phyloP scores from a whole-genome alignment of 2,113 vertebrate genomes.

The Colaptes auratus region DNA sequence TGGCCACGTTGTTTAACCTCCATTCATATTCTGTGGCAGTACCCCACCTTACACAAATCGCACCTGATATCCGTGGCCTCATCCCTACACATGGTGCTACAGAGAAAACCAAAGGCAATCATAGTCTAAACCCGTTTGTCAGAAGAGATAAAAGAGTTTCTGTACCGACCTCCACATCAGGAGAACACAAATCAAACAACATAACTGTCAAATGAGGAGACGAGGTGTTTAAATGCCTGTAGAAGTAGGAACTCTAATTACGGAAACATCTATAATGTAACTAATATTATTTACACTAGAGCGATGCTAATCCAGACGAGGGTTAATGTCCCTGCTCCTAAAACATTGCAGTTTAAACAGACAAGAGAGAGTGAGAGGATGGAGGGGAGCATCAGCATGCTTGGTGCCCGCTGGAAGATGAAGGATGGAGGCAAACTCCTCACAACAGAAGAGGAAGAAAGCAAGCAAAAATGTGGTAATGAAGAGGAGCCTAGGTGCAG shows the following conservation, averaged over 20 bases:
- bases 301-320: conserved; percentile 46
- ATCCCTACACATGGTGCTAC: not conserved
- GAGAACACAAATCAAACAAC: conserved; percentile 69
- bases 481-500: conserved; percentile 12
- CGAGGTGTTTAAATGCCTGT: conserved; percentile 60
- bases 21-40: not conserved
- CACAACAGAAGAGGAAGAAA: not conserved
- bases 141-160: conserved; percentile 42
- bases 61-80: not conserved
- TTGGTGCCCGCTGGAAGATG: conserved; percentile 14
- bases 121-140: not conserved
- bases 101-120: conserved; percentile 51
- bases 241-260: conserved; percentile 70
- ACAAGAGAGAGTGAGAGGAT: not conserved
- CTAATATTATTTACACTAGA: conserved; percentile 70
- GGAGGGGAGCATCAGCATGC: conserved; percentile 5
- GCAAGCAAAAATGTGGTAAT: conserved; percentile 1
- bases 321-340: conserved; percentile 68
- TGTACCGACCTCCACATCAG: conserved; percentile 26
- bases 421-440: conserved; percentile 8
- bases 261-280: conserved; percentile 70
- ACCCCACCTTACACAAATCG: not conserved
- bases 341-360: conserved; percentile 71
- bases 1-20: not conserved
- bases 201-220: conserved; percentile 54